Conservation (phyloP, 2,888 invertebrate genomes). For the Apomyelois bistriatella region DNA sequence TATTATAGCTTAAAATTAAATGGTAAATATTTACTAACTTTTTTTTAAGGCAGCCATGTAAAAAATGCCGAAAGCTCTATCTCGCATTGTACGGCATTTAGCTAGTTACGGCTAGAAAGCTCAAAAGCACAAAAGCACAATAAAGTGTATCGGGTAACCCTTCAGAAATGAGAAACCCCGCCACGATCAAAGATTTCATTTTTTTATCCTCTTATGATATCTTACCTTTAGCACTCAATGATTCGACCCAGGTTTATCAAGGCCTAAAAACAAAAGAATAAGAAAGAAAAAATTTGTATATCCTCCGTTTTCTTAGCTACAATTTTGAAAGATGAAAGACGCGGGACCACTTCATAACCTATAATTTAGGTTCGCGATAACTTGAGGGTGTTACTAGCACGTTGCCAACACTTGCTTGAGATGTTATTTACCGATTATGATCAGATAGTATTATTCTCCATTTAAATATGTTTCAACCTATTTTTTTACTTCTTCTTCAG, state of each 20-base stretch:
- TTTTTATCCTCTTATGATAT: conserved; percentile 5
- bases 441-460: no score
- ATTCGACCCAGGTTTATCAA: background rate
- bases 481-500: no score
- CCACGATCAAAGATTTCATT: conserved; percentile 13
- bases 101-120: background rate
- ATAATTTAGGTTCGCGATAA: no score
- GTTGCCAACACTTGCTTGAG: no score
- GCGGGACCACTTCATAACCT: no score
- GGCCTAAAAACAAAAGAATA: no score
- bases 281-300: no score
- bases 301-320: no score
- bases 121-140: conserved; percentile 24
- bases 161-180: conserved; percentile 10
- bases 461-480: no score
- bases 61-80: conserved; percentile 15
- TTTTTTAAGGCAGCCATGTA: background rate
- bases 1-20: background rate
- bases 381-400: no score
- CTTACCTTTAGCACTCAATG: background rate
- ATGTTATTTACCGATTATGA: no score
- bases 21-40: background rate
- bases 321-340: no score
- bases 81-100: conserved; percentile 1
- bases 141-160: conserved; percentile 26